Conservation (phyloP, 1,140 invertebrate species). For the Carposina sasakii region DNA sequence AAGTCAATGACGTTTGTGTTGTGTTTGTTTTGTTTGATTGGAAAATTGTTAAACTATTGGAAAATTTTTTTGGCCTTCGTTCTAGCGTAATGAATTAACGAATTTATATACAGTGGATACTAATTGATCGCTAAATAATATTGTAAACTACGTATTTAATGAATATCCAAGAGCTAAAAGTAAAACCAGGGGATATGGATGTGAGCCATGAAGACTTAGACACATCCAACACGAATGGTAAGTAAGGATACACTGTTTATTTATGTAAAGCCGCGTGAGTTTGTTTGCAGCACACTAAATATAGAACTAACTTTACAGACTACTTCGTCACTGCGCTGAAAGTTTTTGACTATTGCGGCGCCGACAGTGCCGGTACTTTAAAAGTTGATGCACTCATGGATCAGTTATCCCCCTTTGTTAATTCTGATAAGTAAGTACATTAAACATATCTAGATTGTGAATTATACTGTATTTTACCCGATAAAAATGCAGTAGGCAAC, state of each 20-base stretch:
- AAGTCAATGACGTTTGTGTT: no score
- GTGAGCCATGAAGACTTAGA: no score
- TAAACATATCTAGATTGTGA: no score
- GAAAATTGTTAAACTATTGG: conserved; percentile 38
- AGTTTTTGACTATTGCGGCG: conserved; percentile 60
- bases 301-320: conserved; percentile 49
- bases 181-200: no score
- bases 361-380: conserved; percentile 40
- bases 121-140: no score
- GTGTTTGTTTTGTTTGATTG: no score
- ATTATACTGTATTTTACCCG: no score
- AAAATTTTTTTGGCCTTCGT: conserved; percentile 49
- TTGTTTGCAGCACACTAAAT: conserved; percentile 30
- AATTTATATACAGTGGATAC: no score
- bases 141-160: no score
- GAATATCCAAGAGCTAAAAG: no score
- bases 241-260: conserved; percentile 41
- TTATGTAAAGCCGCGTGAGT: conserved; percentile 52
- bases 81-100: conserved; percentile 46
- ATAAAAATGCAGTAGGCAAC: no score
- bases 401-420: conserved; percentile 58
- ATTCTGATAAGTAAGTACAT: conserved; percentile 56
- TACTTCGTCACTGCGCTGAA: conserved; percentile 55
- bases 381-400: conserved; percentile 55
- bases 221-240: conserved; percentile 56